These are phyloP conservation scores for Nibea albiflora DNA, from an alignment of 2,113 vertebrate species.

Conservation along the genomic window DNA sequence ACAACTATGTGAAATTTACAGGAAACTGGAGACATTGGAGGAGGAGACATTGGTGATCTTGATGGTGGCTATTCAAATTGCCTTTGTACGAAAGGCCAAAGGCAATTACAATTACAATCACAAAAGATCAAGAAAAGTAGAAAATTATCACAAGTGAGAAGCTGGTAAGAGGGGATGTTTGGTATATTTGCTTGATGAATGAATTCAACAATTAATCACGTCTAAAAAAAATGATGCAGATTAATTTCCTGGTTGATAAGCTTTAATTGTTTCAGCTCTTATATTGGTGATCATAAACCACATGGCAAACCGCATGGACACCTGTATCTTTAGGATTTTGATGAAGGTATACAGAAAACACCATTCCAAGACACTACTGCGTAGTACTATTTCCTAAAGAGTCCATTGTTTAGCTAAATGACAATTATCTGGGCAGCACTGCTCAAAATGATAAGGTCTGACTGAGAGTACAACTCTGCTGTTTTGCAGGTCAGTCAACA, in stretches of 20 bases:
- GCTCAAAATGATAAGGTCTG: constrained; percentile 26
- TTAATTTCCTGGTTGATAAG: not conserved
- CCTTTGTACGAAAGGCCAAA: not conserved
- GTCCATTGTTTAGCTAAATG: constrained; percentile 8
- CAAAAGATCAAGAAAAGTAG: not conserved
- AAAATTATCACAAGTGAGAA: not conserved
- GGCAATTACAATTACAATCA: not conserved
- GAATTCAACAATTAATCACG: not conserved
- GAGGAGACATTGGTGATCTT: not conserved
- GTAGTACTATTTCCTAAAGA: not conserved
- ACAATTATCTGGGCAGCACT: constrained; percentile 10
- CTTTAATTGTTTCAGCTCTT: no score
- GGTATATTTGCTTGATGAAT: not conserved
- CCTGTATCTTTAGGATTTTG: not conserved
- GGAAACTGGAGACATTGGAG: not conserved
- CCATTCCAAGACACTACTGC: not conserved
- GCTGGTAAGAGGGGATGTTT: not conserved
- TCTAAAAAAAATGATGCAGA: not conserved
- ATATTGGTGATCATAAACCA: not conserved
- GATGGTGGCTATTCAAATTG: not conserved
- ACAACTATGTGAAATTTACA: not conserved
- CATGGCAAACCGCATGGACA: not conserved
- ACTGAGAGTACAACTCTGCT: constrained; percentile 1
- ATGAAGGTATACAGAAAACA: not conserved
- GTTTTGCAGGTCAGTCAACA: constrained; percentile 17